These are phyloP conservation scores for Eolophus roseicapilla DNA, from an alignment of 2,113 vertebrate genomes.

Conservation along the genomic window DNA sequence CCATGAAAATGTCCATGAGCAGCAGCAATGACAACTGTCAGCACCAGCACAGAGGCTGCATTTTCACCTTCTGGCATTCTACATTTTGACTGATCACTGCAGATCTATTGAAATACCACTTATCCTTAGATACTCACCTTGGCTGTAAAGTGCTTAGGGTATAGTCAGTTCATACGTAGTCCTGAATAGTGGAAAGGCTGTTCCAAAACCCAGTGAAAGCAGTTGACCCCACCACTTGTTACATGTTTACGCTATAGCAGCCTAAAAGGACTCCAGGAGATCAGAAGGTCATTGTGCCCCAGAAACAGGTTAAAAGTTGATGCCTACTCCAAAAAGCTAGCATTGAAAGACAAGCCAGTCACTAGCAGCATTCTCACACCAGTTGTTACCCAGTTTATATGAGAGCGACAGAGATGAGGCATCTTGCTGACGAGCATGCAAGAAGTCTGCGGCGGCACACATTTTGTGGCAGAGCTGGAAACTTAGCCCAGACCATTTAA, in stretches of 20 bases:
- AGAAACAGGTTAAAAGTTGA: not conserved
- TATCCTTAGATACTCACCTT: not conserved
- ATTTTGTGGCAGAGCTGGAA: not conserved
- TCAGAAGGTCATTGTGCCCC: no score
- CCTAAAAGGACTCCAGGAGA: not conserved
- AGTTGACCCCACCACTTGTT: not conserved
- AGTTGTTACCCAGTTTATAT: not conserved
- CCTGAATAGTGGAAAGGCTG: not conserved
- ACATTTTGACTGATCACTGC: not conserved
- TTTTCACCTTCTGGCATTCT: not conserved
- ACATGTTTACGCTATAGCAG: not conserved
- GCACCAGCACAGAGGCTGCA: not conserved
- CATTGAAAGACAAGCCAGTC: not conserved
- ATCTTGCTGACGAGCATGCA: not conserved
- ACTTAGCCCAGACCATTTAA: not conserved
- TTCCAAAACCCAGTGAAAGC: not conserved
- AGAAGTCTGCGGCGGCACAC: not conserved
- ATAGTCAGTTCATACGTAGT: not conserved
- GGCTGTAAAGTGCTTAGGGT: not conserved
- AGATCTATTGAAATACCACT: not conserved
- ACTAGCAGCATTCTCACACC: not conserved
- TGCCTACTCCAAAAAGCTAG: not conserved
- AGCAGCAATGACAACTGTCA: not conserved
- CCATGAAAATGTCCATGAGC: not conserved
- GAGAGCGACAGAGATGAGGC: rapidly evolving